Percentiles rank a stretch among this genome's conserved stretches.
Conservation (phyloP, 1,140 invertebrate genomes). For the Drosophila ficusphila region DNA sequence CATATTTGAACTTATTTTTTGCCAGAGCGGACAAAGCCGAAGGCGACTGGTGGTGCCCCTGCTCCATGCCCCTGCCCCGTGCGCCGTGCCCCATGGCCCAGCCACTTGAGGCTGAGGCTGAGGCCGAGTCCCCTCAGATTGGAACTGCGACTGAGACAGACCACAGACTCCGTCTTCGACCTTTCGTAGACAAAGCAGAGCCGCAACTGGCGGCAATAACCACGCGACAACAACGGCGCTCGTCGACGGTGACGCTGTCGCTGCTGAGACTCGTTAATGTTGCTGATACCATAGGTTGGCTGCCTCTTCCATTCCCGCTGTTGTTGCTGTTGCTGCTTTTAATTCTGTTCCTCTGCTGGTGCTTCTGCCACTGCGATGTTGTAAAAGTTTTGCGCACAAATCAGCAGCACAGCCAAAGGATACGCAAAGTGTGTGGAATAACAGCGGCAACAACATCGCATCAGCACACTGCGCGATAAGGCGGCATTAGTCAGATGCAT, state of each 20-base stretch:
- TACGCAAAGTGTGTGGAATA: conserved; percentile 70
- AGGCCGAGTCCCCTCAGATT: conserved; percentile 1
- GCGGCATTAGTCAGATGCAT: no score
- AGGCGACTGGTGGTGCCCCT: conserved; percentile 5
- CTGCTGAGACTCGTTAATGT: conserved; percentile 58
- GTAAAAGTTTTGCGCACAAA: conserved; percentile 80
- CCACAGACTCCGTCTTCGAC: conserved; percentile 75
- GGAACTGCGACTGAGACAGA: conserved; percentile 43
- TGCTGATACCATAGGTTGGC: conserved; percentile 53
- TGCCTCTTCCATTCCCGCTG: no score
- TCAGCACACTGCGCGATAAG: conserved; percentile 13
- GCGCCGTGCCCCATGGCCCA: background rate
- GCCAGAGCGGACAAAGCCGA: conserved; percentile 19
- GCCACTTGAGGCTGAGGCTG: background rate
- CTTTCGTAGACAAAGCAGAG: conserved; percentile 81
- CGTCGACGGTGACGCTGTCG: conserved; percentile 69
- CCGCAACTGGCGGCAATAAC: conserved; percentile 59
- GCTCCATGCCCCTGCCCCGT: background rate
- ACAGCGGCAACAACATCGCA: conserved; percentile 46
- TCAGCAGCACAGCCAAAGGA: conserved; percentile 71
- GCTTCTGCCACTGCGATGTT: conserved; percentile 65
- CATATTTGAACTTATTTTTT: conserved; percentile 43
- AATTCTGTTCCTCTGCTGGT: conserved; percentile 15
- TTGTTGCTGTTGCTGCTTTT: conserved; percentile 28
- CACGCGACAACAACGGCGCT: conserved; percentile 64